Percentiles rank a stretch among this genome's conserved stretches.
phyloP scores from a whole-genome alignment of 2,888 invertebrate species.

The Pristionchus entomophagus region DNA sequence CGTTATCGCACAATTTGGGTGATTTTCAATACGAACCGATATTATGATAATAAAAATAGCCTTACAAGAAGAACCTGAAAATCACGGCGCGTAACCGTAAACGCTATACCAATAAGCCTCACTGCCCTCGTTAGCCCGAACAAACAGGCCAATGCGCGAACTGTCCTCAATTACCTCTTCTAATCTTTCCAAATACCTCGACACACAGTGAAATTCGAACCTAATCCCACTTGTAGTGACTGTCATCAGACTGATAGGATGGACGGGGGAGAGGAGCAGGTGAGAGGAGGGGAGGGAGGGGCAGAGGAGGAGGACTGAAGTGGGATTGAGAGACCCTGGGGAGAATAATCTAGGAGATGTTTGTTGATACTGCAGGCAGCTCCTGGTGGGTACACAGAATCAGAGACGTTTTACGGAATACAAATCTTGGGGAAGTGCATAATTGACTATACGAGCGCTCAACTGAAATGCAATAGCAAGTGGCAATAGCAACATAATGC shows the following conservation, averaged over 20 bases:
- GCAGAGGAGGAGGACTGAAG: background rate
- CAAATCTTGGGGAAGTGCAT: background rate
- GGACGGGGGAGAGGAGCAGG: background rate
- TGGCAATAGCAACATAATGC: background rate
- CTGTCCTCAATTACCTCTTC: background rate
- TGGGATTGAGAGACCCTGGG: background rate
- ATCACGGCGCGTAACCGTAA: too few relatives aligned
- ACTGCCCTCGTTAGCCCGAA: background rate
- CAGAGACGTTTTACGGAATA: background rate
- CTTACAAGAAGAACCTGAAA: too few relatives aligned
- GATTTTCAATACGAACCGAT: background rate
- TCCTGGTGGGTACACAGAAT: constrained; percentile 3
- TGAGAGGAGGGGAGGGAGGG: background rate
- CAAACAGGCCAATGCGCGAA: background rate
- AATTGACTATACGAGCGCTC: too few relatives aligned
- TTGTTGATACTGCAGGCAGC: background rate
- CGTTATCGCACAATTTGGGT: background rate
- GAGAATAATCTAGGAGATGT: constrained; percentile 10
- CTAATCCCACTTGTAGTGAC: constrained; percentile 18
- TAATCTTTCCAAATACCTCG: background rate
- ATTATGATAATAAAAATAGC: background rate
- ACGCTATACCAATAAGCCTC: too few relatives aligned
- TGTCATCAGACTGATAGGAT: background rate
- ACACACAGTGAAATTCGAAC: background rate
- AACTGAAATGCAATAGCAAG: background rate